Evolutionary conservation across 92 coral and sea anemone genomes (phyloP).

Genomic region (Epizoanthus fatuus): DNA sequence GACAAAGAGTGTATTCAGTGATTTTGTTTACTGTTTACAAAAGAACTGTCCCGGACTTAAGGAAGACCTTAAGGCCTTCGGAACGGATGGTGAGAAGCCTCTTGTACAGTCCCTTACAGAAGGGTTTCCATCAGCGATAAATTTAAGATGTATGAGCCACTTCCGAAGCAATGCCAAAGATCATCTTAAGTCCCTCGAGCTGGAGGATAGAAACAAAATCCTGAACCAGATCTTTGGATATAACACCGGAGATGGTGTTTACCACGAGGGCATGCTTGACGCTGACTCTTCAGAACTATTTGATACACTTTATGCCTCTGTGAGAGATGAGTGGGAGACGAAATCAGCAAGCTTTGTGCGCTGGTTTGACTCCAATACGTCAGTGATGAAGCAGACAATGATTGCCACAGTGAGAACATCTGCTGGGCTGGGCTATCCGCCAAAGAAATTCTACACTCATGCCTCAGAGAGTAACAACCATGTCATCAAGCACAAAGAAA

Average conservation of each 20-base stretch:
- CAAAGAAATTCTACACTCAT: constrained; percentile 61
- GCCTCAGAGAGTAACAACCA: constrained; percentile 66
- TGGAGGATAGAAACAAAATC: constrained; percentile 22
- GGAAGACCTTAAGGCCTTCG: constrained; percentile 44
- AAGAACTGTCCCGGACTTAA: constrained; percentile 60
- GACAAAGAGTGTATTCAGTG: constrained; percentile 44
- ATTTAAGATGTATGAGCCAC: constrained; percentile 57
- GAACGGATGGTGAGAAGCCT: constrained; percentile 60
- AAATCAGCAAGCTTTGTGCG: constrained; percentile 48
- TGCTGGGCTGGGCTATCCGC: constrained; percentile 68
- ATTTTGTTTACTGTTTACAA: constrained; percentile 54
- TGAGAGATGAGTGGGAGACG: constrained; percentile 50
- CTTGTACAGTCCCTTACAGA: constrained; percentile 47
- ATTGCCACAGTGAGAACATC: constrained; percentile 56
- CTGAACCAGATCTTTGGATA: constrained; percentile 54
- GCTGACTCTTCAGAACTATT: constrained; percentile 51
- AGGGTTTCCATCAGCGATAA: constrained; percentile 41
- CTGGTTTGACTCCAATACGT: constrained; percentile 45
- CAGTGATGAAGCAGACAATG: constrained; percentile 58
- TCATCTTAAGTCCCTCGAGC: constrained; percentile 49
- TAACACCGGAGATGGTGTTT: constrained; percentile 49
- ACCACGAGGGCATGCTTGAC: constrained; percentile 59
- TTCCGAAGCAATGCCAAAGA: constrained; percentile 57
- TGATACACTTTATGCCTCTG: constrained; percentile 57
- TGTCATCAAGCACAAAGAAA: constrained; percentile 66